Evolutionary conservation across 2,888 invertebrate species (phyloP), one percentile per base, ranked within the genome.

Genomic region (Galerucella calmariensis): DNA sequence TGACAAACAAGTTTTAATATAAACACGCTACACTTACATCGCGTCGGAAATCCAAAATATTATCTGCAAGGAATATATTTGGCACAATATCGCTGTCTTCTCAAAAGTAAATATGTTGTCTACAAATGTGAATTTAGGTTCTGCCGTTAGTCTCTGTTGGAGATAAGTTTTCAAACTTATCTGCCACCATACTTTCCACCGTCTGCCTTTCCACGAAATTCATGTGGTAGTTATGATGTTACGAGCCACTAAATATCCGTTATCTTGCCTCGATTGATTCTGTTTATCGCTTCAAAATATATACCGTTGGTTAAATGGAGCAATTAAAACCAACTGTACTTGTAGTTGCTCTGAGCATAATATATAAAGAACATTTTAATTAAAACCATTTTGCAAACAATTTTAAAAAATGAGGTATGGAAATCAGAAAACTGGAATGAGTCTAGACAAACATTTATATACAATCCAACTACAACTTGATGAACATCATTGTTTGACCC

Each of bases 21-120:
- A 35, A 35, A 35, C 35, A 35, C 4, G 35, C 35, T 35, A 8
- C 6, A 35, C 35, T 5, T 35, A 35, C 79, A 75, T 80, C 79
- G 78, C 79, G 79, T 80, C 79, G 75, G 79, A 79, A 79, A 79
- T 80, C 77, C 65, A 68, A 73, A 77, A 78, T 81, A 24, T 62
- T 78, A 81, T 80, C 77, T 79, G 76, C 67, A 75, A 70, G 56
- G 80, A 79, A 80, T 79, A 78, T 73, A 78, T 75, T 75, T 69
- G 73, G 61, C 65, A 69, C 69, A 58, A 67, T 70, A 65, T 70
- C 62, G 14, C 35, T 48, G 65, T 72, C 68, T 73, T 35, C 69
- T 65, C 67, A 63, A 67, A 75, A 73, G 69, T 73, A 73, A 73
- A 75, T 69, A 73, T 67, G 69, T 73, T 75, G 75, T 75, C 73